Evolutionary conservation across 2,113 vertebrate species (phyloP).

Genomic region (Anthoscopus minutus): DNA sequence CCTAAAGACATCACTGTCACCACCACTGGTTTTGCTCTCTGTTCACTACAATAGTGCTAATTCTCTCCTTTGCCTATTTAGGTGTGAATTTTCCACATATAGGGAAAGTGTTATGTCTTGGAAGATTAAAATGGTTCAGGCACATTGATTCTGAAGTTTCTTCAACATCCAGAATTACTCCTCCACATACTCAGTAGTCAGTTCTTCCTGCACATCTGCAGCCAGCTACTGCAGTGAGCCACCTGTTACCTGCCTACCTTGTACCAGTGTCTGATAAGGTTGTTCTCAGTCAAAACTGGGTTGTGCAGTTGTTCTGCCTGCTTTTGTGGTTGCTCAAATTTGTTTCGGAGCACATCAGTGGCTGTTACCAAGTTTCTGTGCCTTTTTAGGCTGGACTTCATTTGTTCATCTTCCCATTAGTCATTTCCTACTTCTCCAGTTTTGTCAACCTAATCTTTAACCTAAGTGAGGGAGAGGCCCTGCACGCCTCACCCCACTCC

Average conservation of each 20-base stretch:
- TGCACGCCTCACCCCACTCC: neutral
- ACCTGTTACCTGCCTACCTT: no score
- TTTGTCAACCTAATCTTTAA: neutral
- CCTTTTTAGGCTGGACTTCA: neutral
- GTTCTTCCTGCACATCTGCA: neutral
- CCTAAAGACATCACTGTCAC: neutral
- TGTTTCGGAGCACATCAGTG: neutral
- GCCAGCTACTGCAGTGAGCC: neutral
- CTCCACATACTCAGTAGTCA: neutral
- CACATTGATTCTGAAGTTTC: neutral
- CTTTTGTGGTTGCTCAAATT: neutral
- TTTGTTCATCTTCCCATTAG: neutral
- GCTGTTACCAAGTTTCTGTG: neutral
- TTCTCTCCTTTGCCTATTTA: neutral
- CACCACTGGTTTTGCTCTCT: neutral
- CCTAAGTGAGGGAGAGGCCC: neutral
- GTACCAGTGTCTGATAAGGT: neutral
- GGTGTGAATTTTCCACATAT: neutral
- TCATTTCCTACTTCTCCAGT: neutral
- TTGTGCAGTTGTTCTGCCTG: neutral
- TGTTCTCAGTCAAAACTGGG: neutral
- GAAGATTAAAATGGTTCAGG: neutral
- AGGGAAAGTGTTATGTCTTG: neutral
- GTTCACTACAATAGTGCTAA: neutral
- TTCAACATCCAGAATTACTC: neutral